Conservation (phyloP, 2,888 invertebrate species). For the Cosmopolites sordidus region DNA sequence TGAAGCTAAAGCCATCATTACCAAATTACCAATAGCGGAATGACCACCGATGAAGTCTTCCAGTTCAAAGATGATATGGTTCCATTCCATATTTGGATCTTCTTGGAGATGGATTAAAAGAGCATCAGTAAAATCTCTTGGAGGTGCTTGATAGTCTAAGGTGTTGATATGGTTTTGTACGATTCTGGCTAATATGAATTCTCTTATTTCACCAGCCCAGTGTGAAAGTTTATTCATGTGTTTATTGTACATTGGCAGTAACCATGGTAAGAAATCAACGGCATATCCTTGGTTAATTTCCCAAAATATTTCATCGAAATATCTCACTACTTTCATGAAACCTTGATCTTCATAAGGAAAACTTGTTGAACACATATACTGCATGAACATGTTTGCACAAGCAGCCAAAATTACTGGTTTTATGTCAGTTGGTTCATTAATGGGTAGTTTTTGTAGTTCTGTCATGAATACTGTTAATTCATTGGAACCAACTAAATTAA, state of each 20-base stretch:
- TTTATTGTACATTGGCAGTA: conserved; percentile 65
- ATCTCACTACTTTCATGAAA: conserved; percentile 63
- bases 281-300: conserved; percentile 88
- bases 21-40: conserved; percentile 79
- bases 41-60: conserved; percentile 88
- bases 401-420: conserved; percentile 70
- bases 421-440: conserved; percentile 53
- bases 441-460: conserved; percentile 51
- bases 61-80: conserved; percentile 75
- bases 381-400: conserved; percentile 79
- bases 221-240: conserved; percentile 64
- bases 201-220: conserved; percentile 67
- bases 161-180: conserved; percentile 54
- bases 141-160: conserved; percentile 58
- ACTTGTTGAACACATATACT: conserved; percentile 80
- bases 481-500: conserved; percentile 65
- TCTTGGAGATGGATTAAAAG: conserved; percentile 61
- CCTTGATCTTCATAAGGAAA: conserved; percentile 66
- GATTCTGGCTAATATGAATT: conserved; percentile 70
- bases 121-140: conserved; percentile 77
- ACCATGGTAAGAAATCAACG: conserved; percentile 80
- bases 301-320: conserved; percentile 85
- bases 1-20: conserved; percentile 71
- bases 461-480: conserved; percentile 62
- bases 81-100: conserved; percentile 63